Percentiles rank a stretch among this genome's conserved stretches.
Evolutionary conservation across 2,888 invertebrate genomes (phyloP).

Genomic region (Rotaria magnacalcarata): DNA sequence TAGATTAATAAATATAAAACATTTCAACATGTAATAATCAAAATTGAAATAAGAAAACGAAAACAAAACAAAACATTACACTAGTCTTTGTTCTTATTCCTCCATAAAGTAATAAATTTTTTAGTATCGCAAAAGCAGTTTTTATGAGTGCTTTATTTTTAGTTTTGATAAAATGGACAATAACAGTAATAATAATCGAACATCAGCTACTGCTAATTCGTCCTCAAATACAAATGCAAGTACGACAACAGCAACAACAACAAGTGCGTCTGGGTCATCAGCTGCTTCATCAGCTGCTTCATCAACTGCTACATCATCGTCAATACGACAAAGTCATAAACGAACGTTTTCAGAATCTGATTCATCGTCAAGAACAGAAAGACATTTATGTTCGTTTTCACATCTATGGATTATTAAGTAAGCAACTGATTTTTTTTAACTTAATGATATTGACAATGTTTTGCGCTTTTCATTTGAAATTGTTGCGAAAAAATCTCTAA

Average conservation of each 20-base stretch:
- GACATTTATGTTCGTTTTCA: slow-evolving; percentile 24
- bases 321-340: slow-evolving; percentile 23
- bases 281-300: background rate
- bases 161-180: background rate
- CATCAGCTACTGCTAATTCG: background rate
- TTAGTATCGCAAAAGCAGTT: too few species aligned
- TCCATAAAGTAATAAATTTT: background rate
- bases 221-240: background rate
- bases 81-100: background rate
- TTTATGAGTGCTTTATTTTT: background rate
- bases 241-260: background rate
- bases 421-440: background rate
- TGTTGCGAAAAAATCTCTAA: too few species aligned
- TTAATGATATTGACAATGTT: too few species aligned
- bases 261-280: background rate
- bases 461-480: too few species aligned
- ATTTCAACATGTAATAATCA: background rate
- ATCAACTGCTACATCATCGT: background rate
- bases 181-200: slow-evolving; percentile 5
- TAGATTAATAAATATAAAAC: background rate
- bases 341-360: slow-evolving; percentile 26
- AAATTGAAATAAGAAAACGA: background rate
- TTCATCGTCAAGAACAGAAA: background rate
- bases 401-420: slow-evolving; percentile 36
- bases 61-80: background rate